Evolutionary conservation across 2,888 invertebrate genomes (phyloP).

Genomic region (Opisthograptis luteolata): DNA sequence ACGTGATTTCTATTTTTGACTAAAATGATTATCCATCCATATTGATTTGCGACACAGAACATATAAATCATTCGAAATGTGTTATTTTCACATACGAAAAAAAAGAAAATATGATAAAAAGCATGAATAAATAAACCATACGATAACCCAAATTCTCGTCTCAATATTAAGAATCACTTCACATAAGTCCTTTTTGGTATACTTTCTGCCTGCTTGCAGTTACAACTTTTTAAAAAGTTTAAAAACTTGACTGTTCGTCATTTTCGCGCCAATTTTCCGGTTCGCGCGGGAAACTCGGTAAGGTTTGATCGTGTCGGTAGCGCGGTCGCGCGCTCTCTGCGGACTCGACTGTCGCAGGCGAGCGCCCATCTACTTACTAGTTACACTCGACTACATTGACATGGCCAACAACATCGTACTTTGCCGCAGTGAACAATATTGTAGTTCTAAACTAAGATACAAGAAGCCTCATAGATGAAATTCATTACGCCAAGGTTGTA

Average conservation of each 20-base stretch:
- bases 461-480: not conserved
- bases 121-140: conserved; percentile 17
- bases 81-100: not conserved
- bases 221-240: conserved; percentile 46
- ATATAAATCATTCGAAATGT: not conserved
- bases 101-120: not conserved
- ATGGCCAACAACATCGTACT: conserved; percentile 1
- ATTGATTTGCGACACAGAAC: too few species aligned
- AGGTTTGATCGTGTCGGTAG: conserved; percentile 54
- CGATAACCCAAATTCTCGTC: conserved; percentile 19
- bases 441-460: not conserved
- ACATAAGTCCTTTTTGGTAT: conserved; percentile 24
- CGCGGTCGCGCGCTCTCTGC: conserved; percentile 67
- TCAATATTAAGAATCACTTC: conserved; percentile 34
- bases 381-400: conserved; percentile 12
- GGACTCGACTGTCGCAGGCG: conserved; percentile 67
- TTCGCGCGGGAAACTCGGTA: conserved; percentile 59
- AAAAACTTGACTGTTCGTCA: conserved; percentile 65
- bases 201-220: conserved; percentile 25
- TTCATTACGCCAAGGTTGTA: conserved; percentile 7
- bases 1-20: too few species aligned
- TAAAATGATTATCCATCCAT: too few species aligned
- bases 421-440: not conserved
- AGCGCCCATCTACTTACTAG: conserved; percentile 56
- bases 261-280: conserved; percentile 82